phyloP scores from a whole-genome alignment of 2,113 vertebrate genomes.

The Pomatostomus ruficeps region DNA sequence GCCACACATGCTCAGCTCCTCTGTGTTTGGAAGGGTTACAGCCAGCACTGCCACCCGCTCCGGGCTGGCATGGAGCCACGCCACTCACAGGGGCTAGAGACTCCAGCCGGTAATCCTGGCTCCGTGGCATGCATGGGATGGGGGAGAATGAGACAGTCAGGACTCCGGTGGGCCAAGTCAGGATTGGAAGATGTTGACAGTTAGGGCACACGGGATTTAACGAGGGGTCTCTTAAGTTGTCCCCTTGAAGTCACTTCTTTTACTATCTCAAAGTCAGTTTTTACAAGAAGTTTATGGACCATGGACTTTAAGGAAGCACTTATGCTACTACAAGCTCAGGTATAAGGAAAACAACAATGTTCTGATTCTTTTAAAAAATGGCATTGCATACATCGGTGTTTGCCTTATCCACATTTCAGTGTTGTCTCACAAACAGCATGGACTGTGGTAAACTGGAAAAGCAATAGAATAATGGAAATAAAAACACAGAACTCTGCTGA shows the following conservation, averaged over 20 bases:
- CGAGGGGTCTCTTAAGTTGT: neutral
- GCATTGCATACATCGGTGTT: fast-evolving
- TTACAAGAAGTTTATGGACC: neutral
- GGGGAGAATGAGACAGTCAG: neutral
- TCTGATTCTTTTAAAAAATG: neutral
- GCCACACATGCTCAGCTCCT: neutral
- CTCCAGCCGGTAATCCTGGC: neutral
- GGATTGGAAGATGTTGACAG: neutral
- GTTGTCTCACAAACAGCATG: neutral
- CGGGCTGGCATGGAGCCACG: fast-evolving
- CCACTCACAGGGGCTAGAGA: neutral
- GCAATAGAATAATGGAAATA: neutral
- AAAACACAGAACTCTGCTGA: neutral
- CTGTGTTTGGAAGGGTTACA: neutral
- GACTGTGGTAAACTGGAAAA: neutral
- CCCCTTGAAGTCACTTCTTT: neutral
- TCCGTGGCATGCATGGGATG: neutral
- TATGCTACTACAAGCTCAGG: neutral
- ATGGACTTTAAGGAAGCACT: neutral
- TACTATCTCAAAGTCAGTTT: neutral
- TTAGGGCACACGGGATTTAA: neutral
- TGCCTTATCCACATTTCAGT: neutral
- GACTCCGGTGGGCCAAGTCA: neutral
- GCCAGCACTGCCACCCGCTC: neutral
- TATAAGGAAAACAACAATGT: neutral